Conservation (phyloP, 2,113 vertebrate genomes). For the Rhinolophus sinicus region DNA sequence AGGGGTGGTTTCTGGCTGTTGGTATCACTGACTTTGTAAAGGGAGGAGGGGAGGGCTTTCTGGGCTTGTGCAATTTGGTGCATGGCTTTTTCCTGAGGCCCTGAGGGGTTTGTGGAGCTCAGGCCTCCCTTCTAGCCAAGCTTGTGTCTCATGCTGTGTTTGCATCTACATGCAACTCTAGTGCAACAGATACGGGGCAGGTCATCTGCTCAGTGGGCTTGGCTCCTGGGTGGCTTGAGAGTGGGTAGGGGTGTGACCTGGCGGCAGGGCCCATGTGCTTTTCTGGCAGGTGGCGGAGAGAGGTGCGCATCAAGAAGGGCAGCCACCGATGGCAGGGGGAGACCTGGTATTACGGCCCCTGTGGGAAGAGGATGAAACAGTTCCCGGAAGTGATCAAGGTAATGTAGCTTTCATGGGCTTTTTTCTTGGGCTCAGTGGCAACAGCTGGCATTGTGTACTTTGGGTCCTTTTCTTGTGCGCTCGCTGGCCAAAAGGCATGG, state of each 20-base stretch:
- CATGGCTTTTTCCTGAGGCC: neutral
- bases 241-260: conserved; percentile 67
- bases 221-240: conserved; percentile 36
- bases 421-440: neutral
- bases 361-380: conserved; percentile 97
- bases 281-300: conserved; percentile 92
- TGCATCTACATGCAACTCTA: neutral
- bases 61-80: neutral
- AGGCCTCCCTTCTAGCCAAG: neutral
- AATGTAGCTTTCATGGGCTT: neutral
- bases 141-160: neutral
- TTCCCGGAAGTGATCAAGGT: conserved; percentile 98
- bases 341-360: conserved; percentile 98
- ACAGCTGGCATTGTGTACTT: neutral
- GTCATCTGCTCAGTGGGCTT: conserved; percentile 17
- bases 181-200: neutral
- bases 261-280: conserved; percentile 64
- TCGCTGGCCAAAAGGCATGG: neutral
- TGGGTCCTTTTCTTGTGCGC: neutral
- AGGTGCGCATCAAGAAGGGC: conserved; percentile 93
- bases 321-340: conserved; percentile 96
- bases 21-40: neutral
- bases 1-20: neutral
- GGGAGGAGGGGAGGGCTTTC: neutral
- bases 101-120: neutral